phyloP scores from a whole-genome alignment of 2,797 vertebrate species.

The Tiaroga cobitis region DNA sequence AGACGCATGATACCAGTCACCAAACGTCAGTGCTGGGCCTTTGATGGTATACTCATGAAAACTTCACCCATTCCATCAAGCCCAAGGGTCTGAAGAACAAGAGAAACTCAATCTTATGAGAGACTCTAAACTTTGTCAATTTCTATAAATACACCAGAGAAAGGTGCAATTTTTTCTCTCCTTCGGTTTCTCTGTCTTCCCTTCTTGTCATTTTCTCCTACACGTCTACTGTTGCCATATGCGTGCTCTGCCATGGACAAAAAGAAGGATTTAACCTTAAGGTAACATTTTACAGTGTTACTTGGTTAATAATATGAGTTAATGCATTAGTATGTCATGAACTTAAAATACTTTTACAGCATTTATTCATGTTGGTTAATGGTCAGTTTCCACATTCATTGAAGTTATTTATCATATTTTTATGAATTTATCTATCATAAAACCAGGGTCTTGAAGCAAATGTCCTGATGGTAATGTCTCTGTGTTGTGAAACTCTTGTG shows the following conservation, averaged over 20 bases:
- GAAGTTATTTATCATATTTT: too few relatives aligned
- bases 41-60: slow-evolving; percentile 28
- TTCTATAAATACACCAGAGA: slow-evolving; percentile 45
- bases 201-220: background rate
- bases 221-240: background rate
- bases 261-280: background rate
- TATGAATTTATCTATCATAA: too few relatives aligned
- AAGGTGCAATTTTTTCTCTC: slow-evolving; percentile 18
- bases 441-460: background rate
- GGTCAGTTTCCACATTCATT: background rate
- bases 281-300: background rate
- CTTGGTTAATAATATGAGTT: background rate
- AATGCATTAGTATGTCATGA: background rate
- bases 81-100: slow-evolving; percentile 27
- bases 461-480: background rate
- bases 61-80: slow-evolving; percentile 39
- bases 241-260: background rate
- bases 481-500: background rate
- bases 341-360: background rate
- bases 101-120: slow-evolving; percentile 24
- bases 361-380: background rate
- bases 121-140: slow-evolving; percentile 47
- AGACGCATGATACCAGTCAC: slow-evolving; percentile 33
- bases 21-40: background rate
- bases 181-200: background rate